Evolutionary conservation across 2,797 vertebrate genomes (phyloP).

Genomic region (Moxostoma hubbsi): DNA sequence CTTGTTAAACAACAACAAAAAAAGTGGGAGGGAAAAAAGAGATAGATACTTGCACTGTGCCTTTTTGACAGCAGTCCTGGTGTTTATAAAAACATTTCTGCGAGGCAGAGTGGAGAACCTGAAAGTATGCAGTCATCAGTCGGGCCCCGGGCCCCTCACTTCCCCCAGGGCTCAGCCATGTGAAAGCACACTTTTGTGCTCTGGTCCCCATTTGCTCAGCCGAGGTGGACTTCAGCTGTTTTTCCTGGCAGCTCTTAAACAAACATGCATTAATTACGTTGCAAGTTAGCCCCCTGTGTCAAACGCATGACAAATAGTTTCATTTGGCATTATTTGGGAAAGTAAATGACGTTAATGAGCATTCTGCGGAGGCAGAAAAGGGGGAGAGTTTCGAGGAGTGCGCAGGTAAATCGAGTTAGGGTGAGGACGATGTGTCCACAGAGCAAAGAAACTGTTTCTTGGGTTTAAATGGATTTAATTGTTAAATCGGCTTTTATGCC

Average conservation of each 20-base stretch:
- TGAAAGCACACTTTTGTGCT: slow-evolving; percentile 78
- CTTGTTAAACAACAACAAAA: slow-evolving; percentile 22
- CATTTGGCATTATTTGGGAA: slow-evolving; percentile 74
- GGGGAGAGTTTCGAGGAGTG: slow-evolving; percentile 61
- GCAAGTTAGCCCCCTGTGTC: slow-evolving; percentile 68
- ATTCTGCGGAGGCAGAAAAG: slow-evolving; percentile 59
- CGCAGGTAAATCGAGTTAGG: slow-evolving; percentile 51
- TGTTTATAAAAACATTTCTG: slow-evolving; percentile 77
- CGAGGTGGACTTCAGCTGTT: slow-evolving; percentile 73
- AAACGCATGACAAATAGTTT: slow-evolving; percentile 69
- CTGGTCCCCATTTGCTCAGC: slow-evolving; percentile 62
- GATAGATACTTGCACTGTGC: slow-evolving; percentile 41
- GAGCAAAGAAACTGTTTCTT: slow-evolving; percentile 53
- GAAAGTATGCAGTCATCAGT: slow-evolving; percentile 74
- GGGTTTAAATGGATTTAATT: slow-evolving; percentile 17
- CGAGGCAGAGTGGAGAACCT: slow-evolving; percentile 68
- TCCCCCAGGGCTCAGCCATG: slow-evolving; percentile 64
- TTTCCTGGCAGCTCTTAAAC: slow-evolving; percentile 75
- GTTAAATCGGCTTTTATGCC: slow-evolving; percentile 11
- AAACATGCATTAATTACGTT: slow-evolving; percentile 74
- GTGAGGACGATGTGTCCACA: slow-evolving; percentile 44
- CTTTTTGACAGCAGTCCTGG: slow-evolving; percentile 70
- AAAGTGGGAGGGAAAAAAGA: not conserved
- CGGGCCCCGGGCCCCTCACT: slow-evolving; percentile 61
- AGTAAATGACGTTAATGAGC: slow-evolving; percentile 65